These are phyloP conservation scores for Arizona elegans DNA, from an alignment of 2,113 vertebrate genomes.

Conservation along the genomic window DNA sequence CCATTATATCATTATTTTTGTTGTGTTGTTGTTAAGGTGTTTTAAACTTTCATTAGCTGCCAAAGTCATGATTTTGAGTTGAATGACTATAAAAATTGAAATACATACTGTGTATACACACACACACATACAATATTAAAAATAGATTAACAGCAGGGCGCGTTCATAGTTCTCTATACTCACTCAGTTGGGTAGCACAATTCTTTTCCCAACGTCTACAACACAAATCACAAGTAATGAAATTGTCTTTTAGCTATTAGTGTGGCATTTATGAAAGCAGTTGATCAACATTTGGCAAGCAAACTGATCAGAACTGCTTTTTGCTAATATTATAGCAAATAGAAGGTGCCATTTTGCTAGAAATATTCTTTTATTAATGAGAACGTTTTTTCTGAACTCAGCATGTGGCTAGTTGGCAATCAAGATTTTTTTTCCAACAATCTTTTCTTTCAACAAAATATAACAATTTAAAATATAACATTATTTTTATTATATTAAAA, in stretches of 20 bases:
- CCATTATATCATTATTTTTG: not conserved
- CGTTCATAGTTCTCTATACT: not conserved
- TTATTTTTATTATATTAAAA: not conserved
- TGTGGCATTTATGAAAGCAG: conserved; percentile 50
- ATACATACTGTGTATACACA: not conserved
- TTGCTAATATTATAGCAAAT: conserved; percentile 45
- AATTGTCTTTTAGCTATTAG: conserved; percentile 9
- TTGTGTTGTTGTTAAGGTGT: not conserved
- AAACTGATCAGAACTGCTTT: conserved; percentile 45
- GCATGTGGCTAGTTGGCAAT: conserved; percentile 40
- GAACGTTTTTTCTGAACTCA: conserved; percentile 44
- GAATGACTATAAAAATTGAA: not conserved
- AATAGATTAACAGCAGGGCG: not conserved
- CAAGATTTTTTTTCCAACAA: not conserved
- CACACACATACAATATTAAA: not conserved
- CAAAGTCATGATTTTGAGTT: not conserved
- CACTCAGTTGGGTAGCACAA: conserved; percentile 1
- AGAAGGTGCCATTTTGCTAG: conserved; percentile 41
- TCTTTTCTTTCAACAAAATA: conserved; percentile 25
- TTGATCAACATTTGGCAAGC: conserved; percentile 39
- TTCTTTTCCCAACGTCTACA: conserved; percentile 15
- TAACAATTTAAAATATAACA: not conserved
- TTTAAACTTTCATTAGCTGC: not conserved
- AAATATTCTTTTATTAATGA: conserved; percentile 55
- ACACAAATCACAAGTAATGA: conserved; percentile 21